Percentiles rank a stretch among this genome's conserved stretches.
These are phyloP conservation scores for Cerastis leucographa DNA, from an alignment of 2,888 invertebrate genomes.

Conservation along the genomic window DNA sequence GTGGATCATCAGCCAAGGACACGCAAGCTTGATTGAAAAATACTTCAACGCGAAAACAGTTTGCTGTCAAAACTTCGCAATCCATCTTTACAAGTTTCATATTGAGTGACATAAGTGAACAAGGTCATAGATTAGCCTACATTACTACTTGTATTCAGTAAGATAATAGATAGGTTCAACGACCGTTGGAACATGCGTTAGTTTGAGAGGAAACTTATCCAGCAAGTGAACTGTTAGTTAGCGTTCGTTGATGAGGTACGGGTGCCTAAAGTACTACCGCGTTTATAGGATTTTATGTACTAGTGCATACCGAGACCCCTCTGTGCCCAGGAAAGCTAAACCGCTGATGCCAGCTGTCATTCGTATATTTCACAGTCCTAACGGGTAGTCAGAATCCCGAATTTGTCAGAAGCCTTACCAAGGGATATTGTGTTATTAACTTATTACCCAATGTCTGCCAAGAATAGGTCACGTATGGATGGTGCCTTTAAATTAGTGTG, in stretches of 20 bases:
- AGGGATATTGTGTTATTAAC: background rate
- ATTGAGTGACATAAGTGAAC: background rate
- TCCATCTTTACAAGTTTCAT: background rate
- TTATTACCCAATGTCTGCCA: too few relatives aligned
- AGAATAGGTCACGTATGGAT: background rate
- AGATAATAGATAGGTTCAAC: slow-evolving; percentile 30
- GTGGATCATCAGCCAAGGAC: background rate
- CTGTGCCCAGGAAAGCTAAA: background rate
- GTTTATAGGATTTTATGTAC: background rate
- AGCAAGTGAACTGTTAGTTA: background rate
- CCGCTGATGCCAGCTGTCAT: background rate
- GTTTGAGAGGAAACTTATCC: background rate
- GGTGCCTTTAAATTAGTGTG: too few relatives aligned
- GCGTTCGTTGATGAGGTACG: background rate
- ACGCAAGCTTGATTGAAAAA: background rate
- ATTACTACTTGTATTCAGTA: slow-evolving; percentile 9
- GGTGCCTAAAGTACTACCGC: too few relatives aligned
- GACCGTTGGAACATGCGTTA: slow-evolving; percentile 24
- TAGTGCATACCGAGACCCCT: background rate
- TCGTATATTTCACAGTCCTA: background rate
- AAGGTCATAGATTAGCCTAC: slow-evolving; percentile 29
- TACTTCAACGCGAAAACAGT: background rate
- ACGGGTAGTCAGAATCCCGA: background rate
- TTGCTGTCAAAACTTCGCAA: background rate
- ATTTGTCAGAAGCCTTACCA: background rate